Conservation (phyloP, 2,888 invertebrate genomes). For the Pogonocherus hispidulus region DNA sequence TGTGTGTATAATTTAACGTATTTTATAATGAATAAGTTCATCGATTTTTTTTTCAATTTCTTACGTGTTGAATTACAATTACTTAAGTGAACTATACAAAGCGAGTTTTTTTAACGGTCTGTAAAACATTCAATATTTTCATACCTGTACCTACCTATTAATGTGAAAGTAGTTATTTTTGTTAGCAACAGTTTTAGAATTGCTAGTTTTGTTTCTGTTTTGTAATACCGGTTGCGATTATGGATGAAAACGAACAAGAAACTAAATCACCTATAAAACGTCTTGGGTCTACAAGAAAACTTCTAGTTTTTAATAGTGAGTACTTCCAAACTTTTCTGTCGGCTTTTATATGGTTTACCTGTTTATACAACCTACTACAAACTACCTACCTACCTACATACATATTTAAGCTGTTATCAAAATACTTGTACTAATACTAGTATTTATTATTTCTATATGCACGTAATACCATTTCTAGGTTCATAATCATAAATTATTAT, state of each 20-base stretch:
- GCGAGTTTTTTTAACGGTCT: conserved; percentile 23
- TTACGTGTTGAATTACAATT: conserved; percentile 14
- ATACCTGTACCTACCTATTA: conserved; percentile 4
- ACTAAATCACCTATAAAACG: conserved; percentile 85
- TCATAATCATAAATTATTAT: not conserved
- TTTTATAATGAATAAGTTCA: conserved; percentile 26
- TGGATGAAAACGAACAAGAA: conserved; percentile 84
- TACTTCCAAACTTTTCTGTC: conserved; percentile 53
- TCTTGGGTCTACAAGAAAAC: conserved; percentile 84
- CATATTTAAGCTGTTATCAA: not conserved
- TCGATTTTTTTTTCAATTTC: conserved; percentile 17
- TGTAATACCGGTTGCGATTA: conserved; percentile 54
- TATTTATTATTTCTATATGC: not conserved
- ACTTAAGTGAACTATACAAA: conserved; percentile 18
- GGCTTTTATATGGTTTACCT: conserved; percentile 11
- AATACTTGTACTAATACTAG: not conserved
- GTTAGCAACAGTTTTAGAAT: conserved; percentile 29
- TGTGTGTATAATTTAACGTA: conserved; percentile 32
- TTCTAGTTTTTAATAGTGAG: conserved; percentile 85
- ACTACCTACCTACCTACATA: conserved; percentile 13
- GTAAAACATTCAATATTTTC: conserved; percentile 21
- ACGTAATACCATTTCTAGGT: not conserved
- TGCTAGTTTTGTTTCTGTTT: conserved; percentile 27
- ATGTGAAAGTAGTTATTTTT: conserved; percentile 36
- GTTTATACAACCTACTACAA: conserved; percentile 14